Conservation (phyloP, 2,888 invertebrate species). For the Cerastis rubricosa region DNA sequence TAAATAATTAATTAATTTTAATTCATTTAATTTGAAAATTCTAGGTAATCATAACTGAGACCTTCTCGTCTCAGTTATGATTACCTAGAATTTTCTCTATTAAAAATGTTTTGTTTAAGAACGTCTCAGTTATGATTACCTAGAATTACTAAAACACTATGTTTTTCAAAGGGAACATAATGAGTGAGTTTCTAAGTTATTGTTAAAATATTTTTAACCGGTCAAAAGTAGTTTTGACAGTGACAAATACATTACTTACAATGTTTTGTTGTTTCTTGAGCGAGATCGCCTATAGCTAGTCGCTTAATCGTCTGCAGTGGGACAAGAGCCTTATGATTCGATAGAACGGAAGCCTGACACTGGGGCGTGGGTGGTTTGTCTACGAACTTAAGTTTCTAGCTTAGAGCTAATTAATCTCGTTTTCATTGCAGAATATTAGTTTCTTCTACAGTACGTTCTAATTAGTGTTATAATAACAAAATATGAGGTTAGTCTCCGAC, state of each 20-base stretch:
- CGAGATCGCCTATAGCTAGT: not conserved
- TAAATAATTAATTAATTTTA: too few relatives aligned
- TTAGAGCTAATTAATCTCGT: slow-evolving; percentile 33
- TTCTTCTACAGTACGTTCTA: slow-evolving; percentile 15
- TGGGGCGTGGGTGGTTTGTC: slow-evolving; percentile 27
- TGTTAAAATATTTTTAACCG: too few relatives aligned
- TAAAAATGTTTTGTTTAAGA: too few relatives aligned
- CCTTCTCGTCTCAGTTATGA: too few relatives aligned
- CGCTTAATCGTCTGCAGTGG: not conserved
- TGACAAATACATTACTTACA: not conserved
- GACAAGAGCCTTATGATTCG: not conserved
- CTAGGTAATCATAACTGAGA: too few relatives aligned
- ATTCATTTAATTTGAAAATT: too few relatives aligned
- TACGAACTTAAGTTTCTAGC: slow-evolving; percentile 30
- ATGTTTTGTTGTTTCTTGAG: not conserved
- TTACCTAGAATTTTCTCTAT: too few relatives aligned
- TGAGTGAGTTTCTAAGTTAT: too few relatives aligned
- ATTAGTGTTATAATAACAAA: slow-evolving; percentile 34
- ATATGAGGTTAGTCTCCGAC: slow-evolving; percentile 7
- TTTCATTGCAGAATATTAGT: slow-evolving; percentile 30
- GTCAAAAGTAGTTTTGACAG: too few relatives aligned
- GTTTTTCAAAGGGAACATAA: too few relatives aligned
- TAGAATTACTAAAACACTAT: too few relatives aligned
- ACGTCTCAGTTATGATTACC: too few relatives aligned
- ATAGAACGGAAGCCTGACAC: slow-evolving; percentile 12